phyloP scores from a whole-genome alignment of 2,888 invertebrate species.

The Galerucella nymphaeae region DNA sequence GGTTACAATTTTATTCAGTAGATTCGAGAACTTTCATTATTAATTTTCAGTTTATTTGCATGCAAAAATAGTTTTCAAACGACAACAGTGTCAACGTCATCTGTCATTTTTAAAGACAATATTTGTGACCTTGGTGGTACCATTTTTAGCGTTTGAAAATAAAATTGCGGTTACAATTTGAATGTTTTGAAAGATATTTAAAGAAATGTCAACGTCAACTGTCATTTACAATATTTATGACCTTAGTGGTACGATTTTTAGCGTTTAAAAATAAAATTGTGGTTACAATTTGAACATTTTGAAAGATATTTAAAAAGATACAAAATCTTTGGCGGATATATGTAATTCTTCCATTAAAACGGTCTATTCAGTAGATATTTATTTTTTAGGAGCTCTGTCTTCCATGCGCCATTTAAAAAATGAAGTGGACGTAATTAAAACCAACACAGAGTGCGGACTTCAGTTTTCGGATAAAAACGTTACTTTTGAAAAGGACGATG shows the following conservation, averaged over 20 bases:
- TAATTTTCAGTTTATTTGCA: not conserved
- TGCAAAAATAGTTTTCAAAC: not conserved
- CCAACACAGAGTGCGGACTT: constrained; percentile 90
- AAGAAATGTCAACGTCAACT: not conserved
- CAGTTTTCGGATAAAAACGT: constrained; percentile 75
- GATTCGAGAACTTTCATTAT: too few species aligned
- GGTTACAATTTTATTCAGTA: not conserved
- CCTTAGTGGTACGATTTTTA: not conserved
- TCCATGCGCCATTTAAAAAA: constrained; percentile 92
- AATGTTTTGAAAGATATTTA: not conserved
- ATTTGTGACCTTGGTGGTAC: not conserved
- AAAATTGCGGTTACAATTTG: not conserved
- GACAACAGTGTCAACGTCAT: not conserved
- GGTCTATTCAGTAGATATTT: constrained; percentile 34
- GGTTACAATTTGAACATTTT: not conserved
- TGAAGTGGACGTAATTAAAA: constrained; percentile 85
- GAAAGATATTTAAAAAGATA: not conserved
- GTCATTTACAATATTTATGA: not conserved
- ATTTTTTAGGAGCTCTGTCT: constrained; percentile 71
- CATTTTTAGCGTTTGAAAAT: not conserved
- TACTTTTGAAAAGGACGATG: constrained; percentile 79
- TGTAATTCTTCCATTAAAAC: constrained; percentile 57
- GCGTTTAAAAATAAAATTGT: not conserved
- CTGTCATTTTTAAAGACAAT: not conserved
- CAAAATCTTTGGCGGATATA: constrained; percentile 49